Conservation (phyloP, 2,797 vertebrate species). For the Gambelia wislizenii region DNA sequence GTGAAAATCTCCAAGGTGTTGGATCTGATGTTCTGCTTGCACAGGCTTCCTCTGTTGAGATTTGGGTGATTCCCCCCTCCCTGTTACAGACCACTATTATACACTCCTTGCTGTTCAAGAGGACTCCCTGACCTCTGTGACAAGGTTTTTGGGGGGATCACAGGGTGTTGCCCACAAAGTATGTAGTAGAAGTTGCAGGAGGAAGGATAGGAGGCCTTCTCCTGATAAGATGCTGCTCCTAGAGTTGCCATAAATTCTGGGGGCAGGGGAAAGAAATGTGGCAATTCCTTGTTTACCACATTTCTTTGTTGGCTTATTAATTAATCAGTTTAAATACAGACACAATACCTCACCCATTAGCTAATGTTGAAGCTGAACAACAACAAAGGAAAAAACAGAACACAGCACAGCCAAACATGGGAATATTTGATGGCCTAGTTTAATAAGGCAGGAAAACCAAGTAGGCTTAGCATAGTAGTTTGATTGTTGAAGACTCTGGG, state of each 20-base stretch:
- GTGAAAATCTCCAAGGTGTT: too few species aligned
- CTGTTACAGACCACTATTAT: neutral
- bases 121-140: neutral
- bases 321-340: neutral
- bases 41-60: too few species aligned
- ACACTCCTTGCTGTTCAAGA: neutral
- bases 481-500: too few species aligned
- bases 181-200: neutral
- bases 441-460: neutral
- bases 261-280: neutral
- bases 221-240: neutral
- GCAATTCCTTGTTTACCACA: neutral
- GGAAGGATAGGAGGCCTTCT: neutral
- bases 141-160: neutral
- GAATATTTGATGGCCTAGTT: neutral
- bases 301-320: neutral
- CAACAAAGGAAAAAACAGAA: neutral
- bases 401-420: neutral
- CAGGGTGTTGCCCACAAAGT: too few species aligned
- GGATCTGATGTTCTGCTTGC: neutral
- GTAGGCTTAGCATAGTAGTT: neutral
- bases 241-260: rapidly evolving
- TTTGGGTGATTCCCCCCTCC: neutral
- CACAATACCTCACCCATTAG: neutral
- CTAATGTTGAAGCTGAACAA: neutral